phyloP scores from a whole-genome alignment of 2,797 vertebrate genomes.

The Ambastaia sidthimunki region DNA sequence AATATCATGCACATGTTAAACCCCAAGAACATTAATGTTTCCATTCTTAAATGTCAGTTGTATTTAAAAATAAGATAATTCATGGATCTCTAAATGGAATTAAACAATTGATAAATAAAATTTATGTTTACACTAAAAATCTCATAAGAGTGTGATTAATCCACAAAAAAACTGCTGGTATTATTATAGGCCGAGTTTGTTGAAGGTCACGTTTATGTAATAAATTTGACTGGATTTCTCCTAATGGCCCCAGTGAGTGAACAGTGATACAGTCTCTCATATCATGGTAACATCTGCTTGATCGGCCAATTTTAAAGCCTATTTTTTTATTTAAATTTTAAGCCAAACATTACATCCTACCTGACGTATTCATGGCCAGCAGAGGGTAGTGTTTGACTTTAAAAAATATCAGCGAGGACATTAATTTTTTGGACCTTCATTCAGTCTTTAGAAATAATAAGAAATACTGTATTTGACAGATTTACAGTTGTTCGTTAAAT shows the following conservation, averaged over 20 bases:
- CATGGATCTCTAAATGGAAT: not conserved
- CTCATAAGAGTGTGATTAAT: not conserved
- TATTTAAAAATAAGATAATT: not conserved
- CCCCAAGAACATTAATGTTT: not conserved
- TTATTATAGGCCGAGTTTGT: not conserved
- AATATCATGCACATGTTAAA: no score
- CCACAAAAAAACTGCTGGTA: no score
- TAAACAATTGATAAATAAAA: not conserved
- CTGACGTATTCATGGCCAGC: conserved; percentile 1
- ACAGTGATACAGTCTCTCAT: not conserved
- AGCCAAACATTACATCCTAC: no score
- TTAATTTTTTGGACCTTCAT: not conserved
- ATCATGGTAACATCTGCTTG: not conserved
- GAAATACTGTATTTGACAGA: not conserved
- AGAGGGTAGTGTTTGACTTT: conserved; percentile 46
- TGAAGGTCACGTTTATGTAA: conserved; percentile 5
- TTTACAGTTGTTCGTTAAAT: not conserved
- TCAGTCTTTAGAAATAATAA: not conserved
- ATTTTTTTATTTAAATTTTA: no score
- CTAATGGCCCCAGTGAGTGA: conserved; percentile 8
- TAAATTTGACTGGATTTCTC: not conserved
- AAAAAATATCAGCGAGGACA: not conserved
- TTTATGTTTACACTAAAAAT: not conserved
- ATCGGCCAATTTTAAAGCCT: not conserved
- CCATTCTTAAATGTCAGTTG: not conserved